These are phyloP conservation scores for Archocentrus centrarchus DNA, from an alignment of 2,113 vertebrate genomes.

Conservation along the genomic window DNA sequence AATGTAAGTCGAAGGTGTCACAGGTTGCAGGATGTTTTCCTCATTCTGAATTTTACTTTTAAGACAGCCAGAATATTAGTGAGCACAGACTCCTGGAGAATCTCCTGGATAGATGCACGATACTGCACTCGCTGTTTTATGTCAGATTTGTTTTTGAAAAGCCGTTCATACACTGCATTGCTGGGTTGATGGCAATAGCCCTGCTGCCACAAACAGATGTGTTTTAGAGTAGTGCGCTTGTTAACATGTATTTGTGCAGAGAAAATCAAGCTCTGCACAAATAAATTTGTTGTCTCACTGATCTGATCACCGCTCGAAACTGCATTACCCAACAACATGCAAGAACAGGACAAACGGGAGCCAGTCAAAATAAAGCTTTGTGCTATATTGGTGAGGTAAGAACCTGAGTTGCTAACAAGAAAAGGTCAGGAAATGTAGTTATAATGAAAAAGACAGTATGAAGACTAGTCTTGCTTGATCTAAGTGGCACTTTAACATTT, in stretches of 20 bases:
- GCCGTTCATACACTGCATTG: background rate
- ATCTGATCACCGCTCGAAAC: background rate
- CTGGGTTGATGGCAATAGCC: background rate
- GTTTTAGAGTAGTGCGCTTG: background rate
- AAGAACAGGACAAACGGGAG: background rate
- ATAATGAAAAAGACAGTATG: background rate
- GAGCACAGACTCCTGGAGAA: background rate
- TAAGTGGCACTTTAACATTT: background rate
- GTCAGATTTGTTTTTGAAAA: background rate
- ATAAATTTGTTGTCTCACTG: background rate
- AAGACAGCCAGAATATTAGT: background rate
- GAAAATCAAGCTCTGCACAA: background rate
- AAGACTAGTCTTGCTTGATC: background rate
- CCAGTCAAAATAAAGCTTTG: background rate
- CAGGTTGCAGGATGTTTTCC: background rate
- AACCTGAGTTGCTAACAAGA: background rate
- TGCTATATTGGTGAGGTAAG: background rate
- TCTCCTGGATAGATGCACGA: background rate
- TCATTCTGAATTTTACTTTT: background rate
- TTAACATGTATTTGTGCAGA: background rate
- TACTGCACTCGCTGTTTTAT: background rate
- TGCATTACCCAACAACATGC: background rate
- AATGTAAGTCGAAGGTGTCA: background rate
- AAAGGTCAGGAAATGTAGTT: background rate
- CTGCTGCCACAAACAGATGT: background rate